phyloP scores from a whole-genome alignment of 2,113 vertebrate genomes.

The Lepus europaeus region DNA sequence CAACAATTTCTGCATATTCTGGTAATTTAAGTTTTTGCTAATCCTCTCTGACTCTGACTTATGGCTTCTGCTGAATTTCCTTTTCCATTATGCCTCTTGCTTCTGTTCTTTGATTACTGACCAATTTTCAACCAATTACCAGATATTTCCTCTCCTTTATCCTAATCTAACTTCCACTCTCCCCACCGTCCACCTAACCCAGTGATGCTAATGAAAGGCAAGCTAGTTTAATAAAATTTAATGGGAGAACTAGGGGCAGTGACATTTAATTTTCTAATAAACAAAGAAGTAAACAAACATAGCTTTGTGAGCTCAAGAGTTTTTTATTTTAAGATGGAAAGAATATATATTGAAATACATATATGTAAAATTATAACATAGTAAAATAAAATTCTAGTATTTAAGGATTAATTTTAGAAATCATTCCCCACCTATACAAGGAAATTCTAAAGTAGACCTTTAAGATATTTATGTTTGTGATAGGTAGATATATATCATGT shows the following conservation, averaged over 20 bases:
- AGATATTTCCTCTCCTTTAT: constrained; percentile 22
- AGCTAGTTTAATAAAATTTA: not conserved
- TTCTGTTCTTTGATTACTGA: not conserved
- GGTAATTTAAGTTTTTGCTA: constrained; percentile 32
- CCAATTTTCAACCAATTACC: not conserved
- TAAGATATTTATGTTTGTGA: not conserved
- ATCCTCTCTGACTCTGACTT: constrained; percentile 7
- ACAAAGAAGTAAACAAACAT: constrained; percentile 15
- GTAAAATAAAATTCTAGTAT: not conserved
- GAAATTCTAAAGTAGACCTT: constrained; percentile 10
- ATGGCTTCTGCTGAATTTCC: not conserved
- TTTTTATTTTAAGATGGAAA: not conserved
- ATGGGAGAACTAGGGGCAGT: not conserved
- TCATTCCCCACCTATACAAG: not conserved
- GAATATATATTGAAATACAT: not conserved
- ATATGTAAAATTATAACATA: not conserved
- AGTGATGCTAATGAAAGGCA: not conserved
- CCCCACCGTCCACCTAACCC: not conserved
- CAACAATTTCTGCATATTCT: constrained; percentile 22
- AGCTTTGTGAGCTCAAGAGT: not conserved
- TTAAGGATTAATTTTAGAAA: not conserved
- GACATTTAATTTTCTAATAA: not conserved
- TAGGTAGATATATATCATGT: not conserved
- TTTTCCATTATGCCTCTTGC: not conserved
- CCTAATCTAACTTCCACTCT: not conserved